Evolutionary conservation across 2,888 invertebrate genomes (phyloP), one percentile per base, ranked within the genome.

Genomic region (Eilema caniola): DNA sequence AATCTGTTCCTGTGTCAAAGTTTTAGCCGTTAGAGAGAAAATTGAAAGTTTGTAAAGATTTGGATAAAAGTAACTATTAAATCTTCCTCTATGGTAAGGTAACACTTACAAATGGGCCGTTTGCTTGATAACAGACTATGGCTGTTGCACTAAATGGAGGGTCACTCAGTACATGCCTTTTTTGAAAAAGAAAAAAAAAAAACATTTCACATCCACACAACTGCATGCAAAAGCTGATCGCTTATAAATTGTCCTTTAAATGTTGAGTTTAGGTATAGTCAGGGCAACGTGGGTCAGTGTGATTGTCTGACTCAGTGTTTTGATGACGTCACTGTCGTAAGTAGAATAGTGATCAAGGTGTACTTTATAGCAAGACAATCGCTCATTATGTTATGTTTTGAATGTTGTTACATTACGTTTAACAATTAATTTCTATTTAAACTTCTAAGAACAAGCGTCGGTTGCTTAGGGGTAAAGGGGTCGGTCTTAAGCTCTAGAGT

Each of bases 291-390:
- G 25, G n/a, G 37, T 60, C 60, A 24, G 41, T 41, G 16, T 41
- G 41, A 8, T 16, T 41, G 37, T 41, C 25, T 71, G 71, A 77
- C 65, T 75, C 73, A 75, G 28, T 77, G 69, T 67, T 72, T 41
- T 59, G 67, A 72, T 70, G 67, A 73, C 70, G 69, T 53, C 64
- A 61, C 33, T 33, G 16, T n/a, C 25, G 11, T 68, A 37, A 37
- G 14, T 76, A 12, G 60, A 63, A 69, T 64, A 56, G 70, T 67
- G 66, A 61, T 67, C 11, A 41, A 59, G 28, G 16, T 53, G n/a
- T n/a, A n/a, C 53, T 53, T 53, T 53, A 31, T 53, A 28, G 33
- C n/a, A 31, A 31, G 63, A 70, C 70, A 70, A 72, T 73, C 62
- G 69, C 67, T 62, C 56, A 61, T 67, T 70, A 65, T 78, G 23